Evolutionary conservation across 2,888 invertebrate genomes (phyloP), one percentile per base, ranked within the genome.

Genomic region (Scaptomyza polygonia): DNA sequence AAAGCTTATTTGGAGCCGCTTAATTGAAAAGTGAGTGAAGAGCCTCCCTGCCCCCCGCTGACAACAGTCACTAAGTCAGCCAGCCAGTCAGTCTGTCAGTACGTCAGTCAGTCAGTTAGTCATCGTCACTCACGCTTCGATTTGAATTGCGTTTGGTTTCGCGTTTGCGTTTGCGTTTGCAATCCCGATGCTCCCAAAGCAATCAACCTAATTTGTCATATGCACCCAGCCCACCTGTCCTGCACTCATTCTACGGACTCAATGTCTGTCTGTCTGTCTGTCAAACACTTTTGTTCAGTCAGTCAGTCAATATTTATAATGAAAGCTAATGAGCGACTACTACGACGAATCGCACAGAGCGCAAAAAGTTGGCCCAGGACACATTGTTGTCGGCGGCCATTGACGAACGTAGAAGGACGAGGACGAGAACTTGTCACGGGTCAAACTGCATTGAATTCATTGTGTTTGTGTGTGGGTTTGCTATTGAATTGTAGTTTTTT

Each of bases 171-270:
- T 34, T 34, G 51, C 42, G 36, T 32, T 57, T 56, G 53, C 53
- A 43, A 29, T 49, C 34, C 43, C 18, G 51, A 45, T 70, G 79
- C 67, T 85, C 83, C 72, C 85, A 72, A 71, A 68, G 85, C 85
- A 85, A 85, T 85, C 85, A 89, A 89, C 89, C 85, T 85, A 85
- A 85, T 88, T 85, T 88, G 77, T 83, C 77, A 79, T 72, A 88
- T 87, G 86, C 88, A 85, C 51, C 62, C 51, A 39, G 16, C 48
- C 32, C 47, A 54, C 42, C 61, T 29, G 36, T 25, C 40, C 14
- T 21, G 21, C 12, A 27, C 45, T 36, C 32, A 16, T n/a, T 27
- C 5, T 12, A 11, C 69, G n/a, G n/a, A n/a, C n/a, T n/a, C n/a
- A n/a, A n/a, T 34, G 47, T 32, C 73, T 39, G 59, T n/a, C 58